Base-by-base conservation (phyloP, 2,113 vertebrate species). In the Lophochroa leadbeateri region DNA sequence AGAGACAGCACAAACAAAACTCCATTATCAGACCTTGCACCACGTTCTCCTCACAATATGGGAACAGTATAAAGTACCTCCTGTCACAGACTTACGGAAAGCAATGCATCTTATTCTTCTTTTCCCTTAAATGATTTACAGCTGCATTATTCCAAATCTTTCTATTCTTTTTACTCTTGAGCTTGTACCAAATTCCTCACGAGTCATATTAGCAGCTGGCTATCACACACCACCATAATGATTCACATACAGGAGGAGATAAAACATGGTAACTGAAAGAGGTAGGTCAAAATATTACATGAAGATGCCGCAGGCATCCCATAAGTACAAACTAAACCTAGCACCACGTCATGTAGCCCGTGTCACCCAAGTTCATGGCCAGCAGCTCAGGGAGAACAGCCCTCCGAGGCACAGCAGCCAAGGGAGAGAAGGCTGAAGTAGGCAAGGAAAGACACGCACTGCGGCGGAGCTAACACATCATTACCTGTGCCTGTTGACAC, bases 241-340 rank as follows among this genome's bases (percentile, higher is more conserved):
- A 10, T 1, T 7, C 67, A 3, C 37, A 3, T 5, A 3, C 31
- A 0, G 28, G 57, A 61, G 29, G 37, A 39, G 27, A 17, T 1
- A 1, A 8, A 28, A 11, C 16, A 2, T 0, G 1, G n/a, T 2
- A 11, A 2, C 24, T 15, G 57, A 18, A 7, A 8, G 35, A 10
- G 14, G 16, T 4, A 15, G 19, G 60, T 33, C 50, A 78, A 35
- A 35, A 1, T 0, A 0, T 2, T 0, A 16, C 58, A 0, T 0
- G 6, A 2, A 43, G 70, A 10, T 2, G 46, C 52, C 52, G 53
- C 58, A 57, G 64, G 17, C 49, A 33, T 2, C 23, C 82, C 52
- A 41, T 0, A 52, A 0, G 11, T 2, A 2, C 20, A 11, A 2
- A 21, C 7, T 7, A n/a, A 49, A 19, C 7, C 47, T 14, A 55